Evolutionary conservation across 1,140 invertebrate genomes (phyloP), one percentile per base, ranked within the genome.

Genomic region (Chironomus striatipennis): DNA sequence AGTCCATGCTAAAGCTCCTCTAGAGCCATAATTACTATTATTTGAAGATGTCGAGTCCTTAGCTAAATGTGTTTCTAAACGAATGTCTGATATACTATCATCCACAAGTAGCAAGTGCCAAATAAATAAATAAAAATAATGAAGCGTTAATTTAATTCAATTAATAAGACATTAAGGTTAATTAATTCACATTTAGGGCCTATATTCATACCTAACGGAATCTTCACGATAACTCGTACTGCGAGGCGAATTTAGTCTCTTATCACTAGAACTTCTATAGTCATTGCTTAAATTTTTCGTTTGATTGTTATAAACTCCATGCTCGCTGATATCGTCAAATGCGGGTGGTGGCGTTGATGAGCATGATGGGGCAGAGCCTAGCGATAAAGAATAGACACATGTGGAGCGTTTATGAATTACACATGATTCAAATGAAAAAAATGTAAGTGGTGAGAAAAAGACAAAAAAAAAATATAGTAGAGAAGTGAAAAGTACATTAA

Each of bases 341-440:
- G 92, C 90, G 77, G 93, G 93, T 78, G 93, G 93, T 78, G 93
- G 93, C 73, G 93, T 95, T 78, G 92, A 93, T 83, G 91, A 93
- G 83, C 91, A 91, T 78, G 81, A 82, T 77, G 81, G 81, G 78
- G 81, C 81, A 79, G 81, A 81, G 81, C 81, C 81, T 82, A 82
- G 81, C 81, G 75, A 81, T 82, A 82, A 47, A 47, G n/a, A 57
- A 57, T 57, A 57, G 47, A 57, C 47, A 57, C 47, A 57, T 57
- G 47, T 57, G 47, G 47, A 57, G 12, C 24, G 67, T 72, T 64
- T 18, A 72, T 72, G 20, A 72, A 24, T 72, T 24, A 72, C 67
- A 72, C 15, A 72, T 72, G 24, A 24, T 17, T 72, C 18, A 64
- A 64, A 64, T 64, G 57, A 64, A 64, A 64, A 64, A 64, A 64